These are phyloP conservation scores for Polyommatus iphigenia DNA, from an alignment of 2,888 invertebrate species.

Conservation along the genomic window DNA sequence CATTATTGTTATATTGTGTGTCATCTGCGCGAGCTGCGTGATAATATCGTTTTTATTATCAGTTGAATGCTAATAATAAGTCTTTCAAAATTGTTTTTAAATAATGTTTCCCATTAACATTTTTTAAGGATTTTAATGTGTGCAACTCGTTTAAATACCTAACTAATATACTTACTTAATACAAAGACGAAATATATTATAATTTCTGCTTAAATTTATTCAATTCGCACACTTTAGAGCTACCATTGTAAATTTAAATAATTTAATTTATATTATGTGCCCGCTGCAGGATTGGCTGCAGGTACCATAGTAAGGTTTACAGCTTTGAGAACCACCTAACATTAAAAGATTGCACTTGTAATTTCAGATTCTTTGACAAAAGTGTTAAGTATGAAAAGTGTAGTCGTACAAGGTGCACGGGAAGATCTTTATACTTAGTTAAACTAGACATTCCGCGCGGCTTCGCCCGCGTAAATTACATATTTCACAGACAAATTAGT, in stretches of 20 bases:
- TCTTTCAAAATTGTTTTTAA: neutral
- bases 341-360: no score
- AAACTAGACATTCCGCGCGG: no score
- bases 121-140: neutral
- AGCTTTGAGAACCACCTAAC: no score
- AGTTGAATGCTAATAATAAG: neutral
- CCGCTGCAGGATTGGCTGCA: neutral
- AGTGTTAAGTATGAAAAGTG: no score
- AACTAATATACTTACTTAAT: neutral
- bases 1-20: neutral
- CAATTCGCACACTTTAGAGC: neutral
- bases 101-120: neutral
- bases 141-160: neutral
- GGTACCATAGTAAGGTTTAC: neutral
- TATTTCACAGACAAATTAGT: no score
- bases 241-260: neutral
- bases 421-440: no score
- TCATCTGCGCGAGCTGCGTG: neutral
- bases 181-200: neutral
- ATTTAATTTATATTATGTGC: neutral
- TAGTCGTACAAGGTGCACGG: no score
- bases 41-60: constrained; percentile 7
- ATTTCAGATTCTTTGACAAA: no score
- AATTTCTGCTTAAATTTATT: neutral
- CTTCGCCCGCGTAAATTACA: no score